phyloP scores from a whole-genome alignment of 2,888 invertebrate species.

The Microchrysa polita region DNA sequence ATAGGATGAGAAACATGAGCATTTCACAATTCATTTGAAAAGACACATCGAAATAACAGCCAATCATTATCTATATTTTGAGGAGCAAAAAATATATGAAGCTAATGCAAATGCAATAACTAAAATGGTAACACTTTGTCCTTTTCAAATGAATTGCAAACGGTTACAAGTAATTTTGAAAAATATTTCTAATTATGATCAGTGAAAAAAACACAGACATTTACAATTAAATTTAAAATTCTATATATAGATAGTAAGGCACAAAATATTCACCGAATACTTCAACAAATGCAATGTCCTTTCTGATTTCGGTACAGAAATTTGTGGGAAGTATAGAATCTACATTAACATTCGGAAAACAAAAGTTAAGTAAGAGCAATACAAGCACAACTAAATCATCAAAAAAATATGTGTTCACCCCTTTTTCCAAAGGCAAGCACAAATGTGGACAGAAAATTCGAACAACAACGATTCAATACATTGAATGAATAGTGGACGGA shows the following conservation, averaged over 20 bases:
- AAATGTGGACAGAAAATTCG: too few relatives aligned
- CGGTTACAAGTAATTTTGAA: background rate
- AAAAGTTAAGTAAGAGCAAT: background rate
- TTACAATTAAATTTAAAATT: background rate
- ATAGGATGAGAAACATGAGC: background rate
- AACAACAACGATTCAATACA: too few relatives aligned
- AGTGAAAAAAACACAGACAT: background rate
- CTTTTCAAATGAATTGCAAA: background rate
- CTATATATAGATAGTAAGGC: conserved; percentile 12
- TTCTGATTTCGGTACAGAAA: background rate
- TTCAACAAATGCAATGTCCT: background rate
- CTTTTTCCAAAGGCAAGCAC: too few relatives aligned
- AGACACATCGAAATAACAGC: conserved; percentile 14
- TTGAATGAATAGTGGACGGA: too few relatives aligned
- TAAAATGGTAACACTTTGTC: conserved; percentile 12
- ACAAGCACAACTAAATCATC: conserved; percentile 9
- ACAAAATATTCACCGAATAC: conserved; percentile 26
- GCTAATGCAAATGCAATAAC: background rate
- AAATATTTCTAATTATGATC: background rate
- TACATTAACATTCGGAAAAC: background rate
- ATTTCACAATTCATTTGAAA: conserved; percentile 1
- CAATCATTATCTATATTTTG: background rate
- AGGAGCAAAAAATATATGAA: background rate
- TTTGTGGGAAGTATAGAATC: background rate
- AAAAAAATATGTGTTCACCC: background rate